phyloP scores from a whole-genome alignment of 2,113 vertebrate species.

The Daphoenositta chrysoptera region DNA sequence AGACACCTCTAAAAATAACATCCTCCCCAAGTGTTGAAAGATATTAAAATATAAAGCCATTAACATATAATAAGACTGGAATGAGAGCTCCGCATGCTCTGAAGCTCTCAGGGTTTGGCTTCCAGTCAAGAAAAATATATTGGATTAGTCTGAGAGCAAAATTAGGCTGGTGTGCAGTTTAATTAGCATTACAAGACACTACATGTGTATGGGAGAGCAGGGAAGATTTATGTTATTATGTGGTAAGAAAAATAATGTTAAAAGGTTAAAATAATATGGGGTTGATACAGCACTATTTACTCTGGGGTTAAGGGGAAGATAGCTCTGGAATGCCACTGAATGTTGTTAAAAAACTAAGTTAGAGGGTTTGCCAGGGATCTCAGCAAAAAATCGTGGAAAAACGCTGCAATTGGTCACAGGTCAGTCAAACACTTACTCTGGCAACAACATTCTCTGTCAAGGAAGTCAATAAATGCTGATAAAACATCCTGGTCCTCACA shows the following conservation, averaged over 20 bases:
- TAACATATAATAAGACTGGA: slow-evolving; percentile 27
- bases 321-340: neutral
- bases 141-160: slow-evolving; percentile 43
- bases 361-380: neutral
- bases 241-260: neutral
- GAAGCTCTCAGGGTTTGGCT: slow-evolving; percentile 42
- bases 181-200: slow-evolving; percentile 63
- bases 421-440: neutral
- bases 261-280: slow-evolving; percentile 19
- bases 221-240: slow-evolving; percentile 43
- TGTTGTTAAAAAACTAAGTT: neutral
- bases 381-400: neutral
- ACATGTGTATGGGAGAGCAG: slow-evolving; percentile 34
- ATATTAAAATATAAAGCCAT: slow-evolving; percentile 35
- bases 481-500: neutral
- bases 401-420: neutral
- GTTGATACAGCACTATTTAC: neutral
- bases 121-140: slow-evolving; percentile 50
- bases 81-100: neutral
- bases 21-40: slow-evolving; percentile 29
- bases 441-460: neutral
- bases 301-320: neutral
- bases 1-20: slow-evolving; percentile 48
- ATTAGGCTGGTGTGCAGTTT: slow-evolving; percentile 34
- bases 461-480: neutral